Conservation (phyloP, 2,797 vertebrate genomes). For the Nannoperca obscura region DNA sequence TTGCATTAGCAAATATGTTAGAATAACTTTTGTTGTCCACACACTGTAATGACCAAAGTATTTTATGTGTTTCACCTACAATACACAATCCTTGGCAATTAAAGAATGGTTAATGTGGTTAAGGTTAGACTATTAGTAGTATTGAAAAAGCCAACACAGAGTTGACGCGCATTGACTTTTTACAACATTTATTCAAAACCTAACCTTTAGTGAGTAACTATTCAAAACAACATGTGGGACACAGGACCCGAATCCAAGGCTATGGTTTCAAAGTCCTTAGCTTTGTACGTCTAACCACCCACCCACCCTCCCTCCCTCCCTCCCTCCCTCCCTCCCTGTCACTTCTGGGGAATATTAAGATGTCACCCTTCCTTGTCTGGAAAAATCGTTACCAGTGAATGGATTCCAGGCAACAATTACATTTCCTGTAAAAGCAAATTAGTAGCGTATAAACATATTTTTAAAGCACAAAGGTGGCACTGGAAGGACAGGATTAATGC, state of each 20-base stretch:
- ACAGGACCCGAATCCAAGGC: neutral
- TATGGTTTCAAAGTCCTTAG: neutral
- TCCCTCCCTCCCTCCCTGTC: neutral
- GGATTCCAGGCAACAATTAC: constrained; percentile 30
- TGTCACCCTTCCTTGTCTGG: constrained; percentile 10
- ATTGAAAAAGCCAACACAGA: neutral
- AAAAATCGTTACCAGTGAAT: constrained; percentile 25
- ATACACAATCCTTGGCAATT: neutral
- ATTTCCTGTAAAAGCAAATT: constrained; percentile 32
- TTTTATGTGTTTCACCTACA: neutral
- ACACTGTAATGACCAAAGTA: neutral
- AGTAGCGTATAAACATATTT: neutral
- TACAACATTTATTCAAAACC: neutral
- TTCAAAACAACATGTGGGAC: neutral
- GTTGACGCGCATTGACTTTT: neutral
- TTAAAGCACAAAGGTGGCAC: constrained; percentile 18
- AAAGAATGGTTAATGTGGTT: neutral
- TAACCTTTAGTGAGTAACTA: neutral
- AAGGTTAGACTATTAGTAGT: no score
- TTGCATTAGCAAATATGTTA: neutral
- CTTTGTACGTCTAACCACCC: constrained; percentile 10
- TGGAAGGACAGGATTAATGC: constrained; percentile 27
- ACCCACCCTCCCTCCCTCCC: neutral
- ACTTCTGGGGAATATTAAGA: constrained; percentile 23
- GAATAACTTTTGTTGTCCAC: no score